These are phyloP conservation scores for Halictus ligatus DNA, from an alignment of 2,888 invertebrate genomes.

Conservation along the genomic window DNA sequence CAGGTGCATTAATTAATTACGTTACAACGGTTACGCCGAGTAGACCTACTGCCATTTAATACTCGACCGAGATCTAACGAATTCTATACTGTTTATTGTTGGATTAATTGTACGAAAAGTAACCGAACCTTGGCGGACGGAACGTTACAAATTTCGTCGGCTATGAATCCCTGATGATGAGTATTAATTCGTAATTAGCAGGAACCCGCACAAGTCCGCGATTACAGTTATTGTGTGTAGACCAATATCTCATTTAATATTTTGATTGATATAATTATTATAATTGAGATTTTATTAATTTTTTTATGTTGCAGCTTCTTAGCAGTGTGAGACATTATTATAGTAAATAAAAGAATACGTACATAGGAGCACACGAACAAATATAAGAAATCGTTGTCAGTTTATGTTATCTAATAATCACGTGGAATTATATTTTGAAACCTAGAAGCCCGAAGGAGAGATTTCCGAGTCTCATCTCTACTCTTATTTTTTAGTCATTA, in stretches of 20 bases:
- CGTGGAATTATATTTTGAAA: background rate
- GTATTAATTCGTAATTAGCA: conserved; percentile 14
- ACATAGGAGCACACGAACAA: background rate
- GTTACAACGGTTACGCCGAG: conserved; percentile 23
- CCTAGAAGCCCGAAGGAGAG: background rate
- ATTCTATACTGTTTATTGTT: conserved; percentile 43
- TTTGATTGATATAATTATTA: background rate
- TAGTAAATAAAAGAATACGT: too few species aligned
- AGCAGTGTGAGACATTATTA: too few species aligned
- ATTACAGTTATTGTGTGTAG: background rate
- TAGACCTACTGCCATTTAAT: conserved; percentile 27
- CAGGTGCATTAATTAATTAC: conserved; percentile 42
- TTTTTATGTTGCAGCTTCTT: too few species aligned
- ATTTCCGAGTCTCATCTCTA: too few species aligned
- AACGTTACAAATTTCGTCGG: background rate
- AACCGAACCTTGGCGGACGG: background rate
- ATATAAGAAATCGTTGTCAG: background rate
- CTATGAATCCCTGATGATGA: background rate
- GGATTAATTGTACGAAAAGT: conserved; percentile 5
- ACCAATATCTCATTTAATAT: background rate
- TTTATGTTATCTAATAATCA: background rate
- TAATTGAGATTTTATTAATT: too few species aligned
- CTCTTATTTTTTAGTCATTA: too few species aligned
- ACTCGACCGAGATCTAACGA: conserved; percentile 21
- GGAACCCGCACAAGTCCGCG: background rate